These are phyloP conservation scores for Bombus sibiricus DNA, from an alignment of 1,140 invertebrate genomes.

Conservation along the genomic window DNA sequence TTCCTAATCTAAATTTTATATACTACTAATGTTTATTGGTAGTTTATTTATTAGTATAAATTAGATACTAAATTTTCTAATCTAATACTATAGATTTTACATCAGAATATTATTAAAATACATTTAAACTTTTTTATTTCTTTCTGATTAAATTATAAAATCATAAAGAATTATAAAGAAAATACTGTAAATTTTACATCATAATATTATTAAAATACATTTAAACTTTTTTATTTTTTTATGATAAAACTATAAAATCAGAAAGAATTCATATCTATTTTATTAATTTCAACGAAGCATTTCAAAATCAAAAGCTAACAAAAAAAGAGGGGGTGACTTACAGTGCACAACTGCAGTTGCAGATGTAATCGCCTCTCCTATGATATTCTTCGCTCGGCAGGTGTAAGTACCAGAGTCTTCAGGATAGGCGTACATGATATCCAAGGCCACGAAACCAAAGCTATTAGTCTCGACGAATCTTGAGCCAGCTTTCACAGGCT, in stretches of 20 bases:
- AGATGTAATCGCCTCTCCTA: constrained; percentile 94
- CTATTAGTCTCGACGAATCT: constrained; percentile 96
- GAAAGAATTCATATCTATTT: too few relatives aligned
- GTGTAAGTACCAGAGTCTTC: constrained; percentile 96
- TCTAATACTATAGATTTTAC: background rate
- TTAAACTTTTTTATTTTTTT: too few relatives aligned
- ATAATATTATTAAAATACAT: too few relatives aligned
- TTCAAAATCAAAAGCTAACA: background rate
- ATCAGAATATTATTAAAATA: background rate
- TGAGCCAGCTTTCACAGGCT: constrained; percentile 93
- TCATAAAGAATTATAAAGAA: background rate
- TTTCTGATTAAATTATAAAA: background rate
- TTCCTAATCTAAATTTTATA: too few relatives aligned
- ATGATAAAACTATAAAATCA: background rate
- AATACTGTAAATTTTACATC: too few relatives aligned
- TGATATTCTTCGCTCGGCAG: constrained; percentile 92
- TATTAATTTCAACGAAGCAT: too few relatives aligned
- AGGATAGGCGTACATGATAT: constrained; percentile 95
- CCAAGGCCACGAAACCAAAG: constrained; percentile 96
- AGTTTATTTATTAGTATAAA: too few relatives aligned
- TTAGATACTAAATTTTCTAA: background rate
- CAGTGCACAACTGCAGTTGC: constrained; percentile 90
- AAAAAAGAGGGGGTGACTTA: constrained; percentile 67
- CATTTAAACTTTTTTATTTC: too few relatives aligned
- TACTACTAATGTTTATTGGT: too few relatives aligned